These are phyloP conservation scores for Percopsis omiscomaycus DNA, from an alignment of 2,797 vertebrate species.

Conservation along the genomic window DNA sequence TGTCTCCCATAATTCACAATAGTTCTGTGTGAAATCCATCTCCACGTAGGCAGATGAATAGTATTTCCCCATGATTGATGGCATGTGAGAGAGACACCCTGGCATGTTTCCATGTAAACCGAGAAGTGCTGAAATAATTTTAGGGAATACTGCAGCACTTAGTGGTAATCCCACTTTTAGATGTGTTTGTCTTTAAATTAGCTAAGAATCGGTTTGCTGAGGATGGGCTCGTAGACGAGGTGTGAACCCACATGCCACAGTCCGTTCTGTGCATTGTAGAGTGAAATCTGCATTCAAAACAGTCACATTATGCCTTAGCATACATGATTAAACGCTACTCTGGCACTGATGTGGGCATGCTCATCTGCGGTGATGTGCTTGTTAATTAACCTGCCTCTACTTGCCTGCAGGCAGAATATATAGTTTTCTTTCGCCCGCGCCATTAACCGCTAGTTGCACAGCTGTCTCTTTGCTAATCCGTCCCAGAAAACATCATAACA, in stretches of 20 bases:
- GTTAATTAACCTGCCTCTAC: slow-evolving; percentile 4
- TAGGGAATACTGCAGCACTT: slow-evolving; percentile 19
- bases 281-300: not conserved
- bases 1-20: not conserved
- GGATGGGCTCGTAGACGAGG: not conserved
- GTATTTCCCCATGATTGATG: not conserved
- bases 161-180: slow-evolving; percentile 10
- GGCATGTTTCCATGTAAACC: slow-evolving; percentile 18
- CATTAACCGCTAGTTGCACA: not conserved
- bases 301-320: slow-evolving; percentile 27
- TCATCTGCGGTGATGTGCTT: slow-evolving; percentile 11
- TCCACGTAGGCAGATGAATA: not conserved
- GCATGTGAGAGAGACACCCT: slow-evolving; percentile 14
- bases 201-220: not conserved
- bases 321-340: slow-evolving; percentile 29
- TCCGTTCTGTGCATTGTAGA: not conserved
- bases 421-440: not conserved
- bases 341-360: slow-evolving; percentile 6
- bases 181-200: slow-evolving; percentile 20
- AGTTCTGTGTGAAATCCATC: slow-evolving; percentile 1
- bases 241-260: too few species aligned
- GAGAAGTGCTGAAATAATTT: slow-evolving; percentile 6
- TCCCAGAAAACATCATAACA: not conserved
- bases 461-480: not conserved
- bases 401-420: not conserved